Percentiles rank a stretch among this genome's conserved stretches.
phyloP scores from a whole-genome alignment of 1,140 invertebrate species.

The Gyrodactylus bullatarudis region DNA sequence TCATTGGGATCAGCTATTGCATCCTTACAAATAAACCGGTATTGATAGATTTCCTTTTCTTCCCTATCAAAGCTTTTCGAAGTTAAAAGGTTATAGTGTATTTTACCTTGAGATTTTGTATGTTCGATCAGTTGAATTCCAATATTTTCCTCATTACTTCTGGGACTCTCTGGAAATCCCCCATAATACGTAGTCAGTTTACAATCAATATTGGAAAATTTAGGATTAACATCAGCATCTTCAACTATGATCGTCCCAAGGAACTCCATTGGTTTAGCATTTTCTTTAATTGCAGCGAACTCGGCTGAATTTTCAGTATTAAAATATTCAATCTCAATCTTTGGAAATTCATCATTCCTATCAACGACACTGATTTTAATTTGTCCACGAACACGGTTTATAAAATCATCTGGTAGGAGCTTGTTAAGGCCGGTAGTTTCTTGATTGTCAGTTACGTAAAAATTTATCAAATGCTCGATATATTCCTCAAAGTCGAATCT shows the following conservation, averaged over 20 bases:
- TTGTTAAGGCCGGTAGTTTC: neutral
- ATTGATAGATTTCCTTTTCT: neutral
- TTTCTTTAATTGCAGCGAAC: neutral
- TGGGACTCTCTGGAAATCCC: neutral
- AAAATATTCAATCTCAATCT: neutral
- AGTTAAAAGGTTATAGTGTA: neutral
- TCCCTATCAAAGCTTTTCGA: neutral
- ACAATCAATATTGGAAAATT: neutral
- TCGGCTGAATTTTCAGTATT: neutral
- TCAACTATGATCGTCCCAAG: neutral
- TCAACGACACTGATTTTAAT: neutral
- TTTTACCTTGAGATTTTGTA: neutral
- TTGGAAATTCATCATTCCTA: neutral
- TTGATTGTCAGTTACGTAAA: neutral
- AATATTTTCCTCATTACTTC: neutral
- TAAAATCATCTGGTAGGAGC: neutral
- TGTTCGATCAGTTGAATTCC: neutral
- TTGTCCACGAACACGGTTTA: neutral
- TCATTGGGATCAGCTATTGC: neutral
- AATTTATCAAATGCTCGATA: neutral
- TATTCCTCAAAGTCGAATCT: neutral
- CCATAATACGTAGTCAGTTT: neutral
- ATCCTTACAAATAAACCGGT: neutral
- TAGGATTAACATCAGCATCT: neutral
- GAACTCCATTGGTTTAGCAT: neutral